Percentiles rank a stretch among this genome's conserved stretches.
Conservation (phyloP, 2,113 vertebrate species). For the Corythaixoides concolor region DNA sequence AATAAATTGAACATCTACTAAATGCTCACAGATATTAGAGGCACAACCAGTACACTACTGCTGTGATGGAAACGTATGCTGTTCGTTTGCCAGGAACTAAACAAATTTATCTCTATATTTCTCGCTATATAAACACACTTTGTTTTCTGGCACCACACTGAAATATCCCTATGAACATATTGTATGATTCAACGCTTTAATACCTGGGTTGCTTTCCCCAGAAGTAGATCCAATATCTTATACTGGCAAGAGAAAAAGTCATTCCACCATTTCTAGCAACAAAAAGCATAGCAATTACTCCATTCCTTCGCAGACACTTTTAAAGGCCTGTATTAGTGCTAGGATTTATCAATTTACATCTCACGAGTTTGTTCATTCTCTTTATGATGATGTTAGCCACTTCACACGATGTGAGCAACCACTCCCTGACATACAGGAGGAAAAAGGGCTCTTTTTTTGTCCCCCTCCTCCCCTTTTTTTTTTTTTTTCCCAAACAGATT, state of each 20-base stretch:
- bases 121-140: background rate
- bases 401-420: background rate
- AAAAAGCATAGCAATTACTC: background rate
- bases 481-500: background rate
- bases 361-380: background rate
- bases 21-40: background rate
- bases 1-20: background rate
- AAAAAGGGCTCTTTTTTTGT: background rate
- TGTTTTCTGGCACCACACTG: background rate
- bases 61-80: background rate
- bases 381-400: background rate
- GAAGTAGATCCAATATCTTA: background rate
- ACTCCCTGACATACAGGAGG: background rate
- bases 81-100: background rate
- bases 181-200: background rate
- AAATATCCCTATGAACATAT: background rate
- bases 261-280: background rate
- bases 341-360: background rate
- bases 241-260: background rate
- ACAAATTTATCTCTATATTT: background rate
- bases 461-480: no score
- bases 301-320: background rate
- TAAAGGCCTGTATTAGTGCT: background rate
- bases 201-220: background rate
- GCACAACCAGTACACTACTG: background rate